Percentiles rank a stretch among this genome's conserved stretches.
These are phyloP conservation scores for Tadarida brasiliensis DNA, from an alignment of 2,797 vertebrate genomes.

Conservation along the genomic window DNA sequence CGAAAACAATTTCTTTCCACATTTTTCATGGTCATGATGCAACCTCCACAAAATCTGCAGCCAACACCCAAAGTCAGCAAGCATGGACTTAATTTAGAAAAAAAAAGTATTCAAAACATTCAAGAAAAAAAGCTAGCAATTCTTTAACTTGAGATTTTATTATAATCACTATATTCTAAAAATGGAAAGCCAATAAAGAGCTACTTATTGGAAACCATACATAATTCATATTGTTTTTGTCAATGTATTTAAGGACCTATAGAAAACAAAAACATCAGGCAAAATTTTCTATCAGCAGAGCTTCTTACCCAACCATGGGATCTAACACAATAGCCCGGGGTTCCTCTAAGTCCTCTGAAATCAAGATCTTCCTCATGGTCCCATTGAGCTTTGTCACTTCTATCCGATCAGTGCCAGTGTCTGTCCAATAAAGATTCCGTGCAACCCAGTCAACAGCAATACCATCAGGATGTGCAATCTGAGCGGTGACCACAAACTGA, in stretches of 20 bases:
- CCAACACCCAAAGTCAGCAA: slow-evolving; percentile 60
- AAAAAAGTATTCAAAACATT: slow-evolving; percentile 56
- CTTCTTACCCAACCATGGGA: slow-evolving; percentile 94
- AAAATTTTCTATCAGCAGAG: slow-evolving; percentile 39
- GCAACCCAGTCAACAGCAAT: slow-evolving; percentile 98
- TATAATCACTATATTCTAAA: slow-evolving; percentile 37
- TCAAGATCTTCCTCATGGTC: slow-evolving; percentile 97
- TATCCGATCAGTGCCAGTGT: slow-evolving; percentile 97
- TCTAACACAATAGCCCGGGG: slow-evolving; percentile 97
- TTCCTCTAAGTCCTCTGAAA: slow-evolving; percentile 97
- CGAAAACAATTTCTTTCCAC: slow-evolving; percentile 63
- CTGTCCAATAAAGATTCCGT: slow-evolving; percentile 98
- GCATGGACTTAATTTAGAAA: slow-evolving; percentile 63
- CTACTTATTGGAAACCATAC: slow-evolving; percentile 13
- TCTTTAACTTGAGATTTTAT: slow-evolving; percentile 62
- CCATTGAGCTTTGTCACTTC: slow-evolving; percentile 98
- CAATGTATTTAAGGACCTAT: not conserved
- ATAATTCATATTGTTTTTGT: not conserved
- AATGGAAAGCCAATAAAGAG: slow-evolving; percentile 2
- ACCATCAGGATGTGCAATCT: slow-evolving; percentile 97
- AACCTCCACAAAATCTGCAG: slow-evolving; percentile 63
- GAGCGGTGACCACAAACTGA: slow-evolving; percentile 95
- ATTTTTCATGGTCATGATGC: slow-evolving; percentile 68
- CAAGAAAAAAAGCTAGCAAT: slow-evolving; percentile 21
- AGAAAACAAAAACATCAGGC: slow-evolving; percentile 38